phyloP scores from a whole-genome alignment of 2,113 vertebrate genomes.

The Gavia stellata region DNA sequence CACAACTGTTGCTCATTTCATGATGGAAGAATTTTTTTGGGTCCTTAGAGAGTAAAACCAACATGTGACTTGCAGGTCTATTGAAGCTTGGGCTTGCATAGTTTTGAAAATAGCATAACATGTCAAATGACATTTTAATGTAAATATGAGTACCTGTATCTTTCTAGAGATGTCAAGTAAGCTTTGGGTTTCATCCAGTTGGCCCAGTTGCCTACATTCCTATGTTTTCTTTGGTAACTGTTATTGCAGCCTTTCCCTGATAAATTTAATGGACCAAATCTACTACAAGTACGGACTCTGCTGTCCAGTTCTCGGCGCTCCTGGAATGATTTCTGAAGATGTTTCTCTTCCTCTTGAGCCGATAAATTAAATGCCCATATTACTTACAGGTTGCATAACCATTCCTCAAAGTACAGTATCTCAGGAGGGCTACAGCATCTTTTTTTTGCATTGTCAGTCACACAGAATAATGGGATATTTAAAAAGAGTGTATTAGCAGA shows the following conservation, averaged over 20 bases:
- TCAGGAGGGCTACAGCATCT: neutral
- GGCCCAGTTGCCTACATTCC: neutral
- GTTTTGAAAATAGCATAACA: neutral
- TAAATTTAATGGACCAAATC: neutral
- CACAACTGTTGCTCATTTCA: neutral
- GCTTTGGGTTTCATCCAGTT: too few relatives aligned
- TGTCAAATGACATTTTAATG: neutral
- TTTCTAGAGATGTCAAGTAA: neutral
- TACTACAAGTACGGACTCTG: neutral
- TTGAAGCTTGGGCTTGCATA: neutral
- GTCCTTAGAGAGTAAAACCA: neutral
- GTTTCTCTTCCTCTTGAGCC: neutral
- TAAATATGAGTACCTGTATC: neutral
- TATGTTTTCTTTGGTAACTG: neutral
- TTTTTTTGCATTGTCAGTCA: neutral
- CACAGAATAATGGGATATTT: neutral
- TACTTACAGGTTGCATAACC: neutral
- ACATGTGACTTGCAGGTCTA: rapidly evolving
- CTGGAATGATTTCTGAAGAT: neutral
- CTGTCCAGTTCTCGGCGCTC: neutral
- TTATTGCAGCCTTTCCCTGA: neutral
- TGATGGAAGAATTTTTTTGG: neutral
- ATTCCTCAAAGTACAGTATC: neutral
- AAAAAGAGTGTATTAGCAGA: neutral
- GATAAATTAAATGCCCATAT: neutral